Evolutionary conservation across 2,888 invertebrate species (phyloP), one percentile per base, ranked within the genome.

Genomic region (Prosopocoilus inquinatus): DNA sequence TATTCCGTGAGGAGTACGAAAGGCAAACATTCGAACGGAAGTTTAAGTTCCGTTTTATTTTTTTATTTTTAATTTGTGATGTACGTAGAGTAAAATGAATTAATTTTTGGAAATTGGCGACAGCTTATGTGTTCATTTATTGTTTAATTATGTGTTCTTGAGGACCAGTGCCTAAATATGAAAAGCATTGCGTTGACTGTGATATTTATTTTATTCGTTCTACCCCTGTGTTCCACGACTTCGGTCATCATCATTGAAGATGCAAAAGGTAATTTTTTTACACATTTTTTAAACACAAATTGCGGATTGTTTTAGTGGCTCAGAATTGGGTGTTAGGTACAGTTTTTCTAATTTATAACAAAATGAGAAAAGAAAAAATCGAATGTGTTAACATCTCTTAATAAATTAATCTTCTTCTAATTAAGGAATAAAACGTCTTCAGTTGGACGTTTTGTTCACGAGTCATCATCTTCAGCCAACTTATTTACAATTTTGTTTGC

Each of bases 171-270:
- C 9, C 16, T 41, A 32, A 67, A 63, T 60, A 69, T 70, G 69
- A 64, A 64, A 63, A 32, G 58, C 65, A 62, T 66, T 60, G 49
- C 46, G 55, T 58, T 54, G 38, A 53, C 61, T 63, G 67, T 69
- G 68, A 67, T 69, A 66, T 61, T 69, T 57, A 58, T 66, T n/a
- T 4, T 52, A 49, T 54, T 60, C 51, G 52, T 59, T 28, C 47
- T 57, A 49, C 55, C 43, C 50, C 33, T 47, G 58, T 58, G 58
- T 53, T 59, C 54, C 28, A 44, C 45, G 32, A 47, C 53, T 50
- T 53, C 52, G 9, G 70, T 73, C 59, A 73, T 73, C 52, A 68
- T 73, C 33, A 71, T 73, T n/a, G 71, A 73, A 59, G 73, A 73
- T 67, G 73, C 73, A 2, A 72, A 70, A 72, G 73, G 73, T 73